Evolutionary conservation across 2,113 vertebrate species (phyloP).

Genomic region (Serinus canaria): DNA sequence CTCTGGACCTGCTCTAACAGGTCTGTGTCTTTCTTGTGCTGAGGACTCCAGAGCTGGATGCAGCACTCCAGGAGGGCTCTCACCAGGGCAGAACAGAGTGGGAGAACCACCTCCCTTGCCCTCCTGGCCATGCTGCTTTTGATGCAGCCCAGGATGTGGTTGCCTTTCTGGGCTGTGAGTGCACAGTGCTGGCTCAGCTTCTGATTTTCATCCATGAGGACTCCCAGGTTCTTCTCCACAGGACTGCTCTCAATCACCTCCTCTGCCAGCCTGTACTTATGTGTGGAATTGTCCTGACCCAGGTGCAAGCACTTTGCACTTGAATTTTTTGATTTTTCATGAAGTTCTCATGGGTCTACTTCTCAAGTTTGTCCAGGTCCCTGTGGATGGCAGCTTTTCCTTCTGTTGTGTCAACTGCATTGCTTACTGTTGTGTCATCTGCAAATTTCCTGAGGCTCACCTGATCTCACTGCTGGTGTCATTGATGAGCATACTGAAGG

Average conservation of each 20-base stretch:
- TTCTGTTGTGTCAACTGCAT: not conserved
- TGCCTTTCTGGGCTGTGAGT: not conserved
- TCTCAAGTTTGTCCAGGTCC: not conserved
- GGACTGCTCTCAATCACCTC: not conserved
- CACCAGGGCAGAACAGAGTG: not conserved
- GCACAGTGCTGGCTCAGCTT: not conserved
- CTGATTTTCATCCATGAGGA: not conserved
- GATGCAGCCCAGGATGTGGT: not conserved
- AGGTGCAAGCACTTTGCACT: not conserved
- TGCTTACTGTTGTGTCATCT: not conserved
- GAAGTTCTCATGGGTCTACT: not conserved
- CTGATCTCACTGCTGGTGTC: not conserved
- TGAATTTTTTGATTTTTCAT: not conserved
- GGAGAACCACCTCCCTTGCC: not conserved
- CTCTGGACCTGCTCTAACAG: not conserved
- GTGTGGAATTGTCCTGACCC: not conserved
- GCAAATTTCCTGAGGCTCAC: not conserved
- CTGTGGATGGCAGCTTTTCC: not conserved
- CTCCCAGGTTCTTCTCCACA: not conserved
- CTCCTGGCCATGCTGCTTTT: not conserved
- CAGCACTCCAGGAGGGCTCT: not conserved
- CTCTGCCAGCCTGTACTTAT: not conserved
- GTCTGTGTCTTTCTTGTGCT: not conserved
- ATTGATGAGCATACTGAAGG: not conserved
- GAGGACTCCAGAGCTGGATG: not conserved